Conservation (phyloP, 2,113 vertebrate genomes). For the Amazona vittata region DNA sequence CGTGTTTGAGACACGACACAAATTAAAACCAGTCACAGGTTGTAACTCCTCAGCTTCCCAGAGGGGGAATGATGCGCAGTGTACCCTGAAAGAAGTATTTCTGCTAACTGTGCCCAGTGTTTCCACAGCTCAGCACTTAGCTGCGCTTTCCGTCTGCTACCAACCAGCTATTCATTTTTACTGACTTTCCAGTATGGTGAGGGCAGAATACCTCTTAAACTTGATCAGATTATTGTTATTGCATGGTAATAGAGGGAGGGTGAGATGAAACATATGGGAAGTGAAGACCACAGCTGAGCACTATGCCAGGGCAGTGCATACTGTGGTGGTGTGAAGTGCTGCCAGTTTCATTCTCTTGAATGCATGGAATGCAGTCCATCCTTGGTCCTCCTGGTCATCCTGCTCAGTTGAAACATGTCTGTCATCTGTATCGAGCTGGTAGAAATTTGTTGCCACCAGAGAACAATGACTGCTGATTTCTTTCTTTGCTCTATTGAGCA, state of each 20-base stretch:
- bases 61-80: neutral
- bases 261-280: neutral
- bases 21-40: neutral
- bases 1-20: neutral
- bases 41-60: neutral
- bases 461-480: neutral
- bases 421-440: neutral
- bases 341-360: neutral
- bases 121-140: neutral
- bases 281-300: neutral
- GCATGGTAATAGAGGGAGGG: neutral
- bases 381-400: neutral
- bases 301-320: neutral
- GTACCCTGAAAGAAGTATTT: neutral
- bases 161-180: neutral
- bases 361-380: neutral
- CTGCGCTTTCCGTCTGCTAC: rapidly evolving
- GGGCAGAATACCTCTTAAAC: neutral
- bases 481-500: neutral
- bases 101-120: neutral
- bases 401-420: neutral
- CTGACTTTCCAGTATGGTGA: neutral
- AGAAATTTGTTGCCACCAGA: neutral
- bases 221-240: neutral
- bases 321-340: neutral